Conservation (phyloP, 2,797 vertebrate genomes). For the Simalia tracyae region DNA sequence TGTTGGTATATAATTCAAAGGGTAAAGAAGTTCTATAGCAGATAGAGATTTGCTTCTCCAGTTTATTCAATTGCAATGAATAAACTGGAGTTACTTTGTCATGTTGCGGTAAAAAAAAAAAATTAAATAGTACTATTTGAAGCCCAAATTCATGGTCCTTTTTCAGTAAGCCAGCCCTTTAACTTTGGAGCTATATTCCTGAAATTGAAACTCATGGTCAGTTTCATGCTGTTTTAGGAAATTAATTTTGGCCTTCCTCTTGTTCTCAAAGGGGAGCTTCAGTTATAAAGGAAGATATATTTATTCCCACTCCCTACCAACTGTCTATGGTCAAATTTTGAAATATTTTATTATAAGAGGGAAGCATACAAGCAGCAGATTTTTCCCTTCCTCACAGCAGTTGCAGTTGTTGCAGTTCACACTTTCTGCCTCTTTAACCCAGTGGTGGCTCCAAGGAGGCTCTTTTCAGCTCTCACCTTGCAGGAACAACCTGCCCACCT, state of each 20-base stretch:
- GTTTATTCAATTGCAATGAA: not conserved
- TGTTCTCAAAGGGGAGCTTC: not conserved
- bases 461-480: too few species aligned
- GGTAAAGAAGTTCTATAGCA: not conserved
- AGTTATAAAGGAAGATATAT: too few species aligned
- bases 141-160: not conserved
- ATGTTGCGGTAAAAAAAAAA: not conserved
- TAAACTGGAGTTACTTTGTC: not conserved
- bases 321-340: too few species aligned
- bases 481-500: too few species aligned
- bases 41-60: not conserved
- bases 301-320: too few species aligned
- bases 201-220: conserved; percentile 6
- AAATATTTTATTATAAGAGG: too few species aligned
- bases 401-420: too few species aligned
- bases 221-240: conserved; percentile 30
- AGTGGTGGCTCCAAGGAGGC: too few species aligned
- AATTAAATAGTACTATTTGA: not conserved
- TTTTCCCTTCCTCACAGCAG: too few species aligned
- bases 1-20: too few species aligned
- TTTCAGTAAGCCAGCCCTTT: conserved; percentile 8
- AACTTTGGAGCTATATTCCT: not conserved
- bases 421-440: too few species aligned
- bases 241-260: conserved; percentile 21
- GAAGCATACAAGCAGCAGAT: too few species aligned